phyloP scores from a whole-genome alignment of 1,140 invertebrate species.

The Zaprionus kolodkinae region DNA sequence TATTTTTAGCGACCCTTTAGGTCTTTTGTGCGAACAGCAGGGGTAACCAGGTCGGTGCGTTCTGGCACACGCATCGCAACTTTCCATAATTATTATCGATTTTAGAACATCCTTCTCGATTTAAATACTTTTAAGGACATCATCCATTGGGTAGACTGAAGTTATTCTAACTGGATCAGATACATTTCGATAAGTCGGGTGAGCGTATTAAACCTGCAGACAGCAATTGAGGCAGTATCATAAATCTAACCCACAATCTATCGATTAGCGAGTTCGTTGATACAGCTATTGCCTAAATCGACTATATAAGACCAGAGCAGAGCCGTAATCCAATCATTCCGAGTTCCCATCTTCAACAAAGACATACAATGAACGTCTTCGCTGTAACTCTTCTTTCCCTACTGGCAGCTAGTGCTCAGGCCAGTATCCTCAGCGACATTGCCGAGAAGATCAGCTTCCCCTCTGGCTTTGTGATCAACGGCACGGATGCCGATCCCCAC shows the following conservation, averaged over 20 bases:
- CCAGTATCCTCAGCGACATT: conserved; percentile 41
- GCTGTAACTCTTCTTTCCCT: conserved; percentile 56
- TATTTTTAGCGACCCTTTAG: conserved; percentile 71
- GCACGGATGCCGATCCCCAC: conserved; percentile 70
- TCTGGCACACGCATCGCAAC: conserved; percentile 24
- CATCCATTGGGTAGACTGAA: background rate
- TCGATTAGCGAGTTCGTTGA: conserved; percentile 5
- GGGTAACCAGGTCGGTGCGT: background rate
- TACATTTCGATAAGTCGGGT: too few relatives aligned
- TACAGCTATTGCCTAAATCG: background rate
- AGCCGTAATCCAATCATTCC: background rate
- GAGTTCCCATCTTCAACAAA: conserved; percentile 16
- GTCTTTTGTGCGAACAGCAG: background rate
- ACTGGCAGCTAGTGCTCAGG: conserved; percentile 57
- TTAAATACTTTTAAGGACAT: background rate
- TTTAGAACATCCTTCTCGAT: background rate
- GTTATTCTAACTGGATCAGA: background rate
- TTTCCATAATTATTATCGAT: conserved; percentile 5
- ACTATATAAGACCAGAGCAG: conserved; percentile 47
- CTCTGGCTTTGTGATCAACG: conserved; percentile 78
- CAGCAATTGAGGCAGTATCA: conserved; percentile 5
- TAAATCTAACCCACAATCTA: conserved; percentile 64
- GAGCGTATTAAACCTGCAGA: too few relatives aligned
- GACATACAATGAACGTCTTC: conserved; percentile 67
- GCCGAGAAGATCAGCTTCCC: conserved; percentile 67